A percentile compares a stretch with the other conserved stretches of the same genome.
phyloP scores from a whole-genome alignment of 2,888 invertebrate species.

The Pammene fasciana region DNA sequence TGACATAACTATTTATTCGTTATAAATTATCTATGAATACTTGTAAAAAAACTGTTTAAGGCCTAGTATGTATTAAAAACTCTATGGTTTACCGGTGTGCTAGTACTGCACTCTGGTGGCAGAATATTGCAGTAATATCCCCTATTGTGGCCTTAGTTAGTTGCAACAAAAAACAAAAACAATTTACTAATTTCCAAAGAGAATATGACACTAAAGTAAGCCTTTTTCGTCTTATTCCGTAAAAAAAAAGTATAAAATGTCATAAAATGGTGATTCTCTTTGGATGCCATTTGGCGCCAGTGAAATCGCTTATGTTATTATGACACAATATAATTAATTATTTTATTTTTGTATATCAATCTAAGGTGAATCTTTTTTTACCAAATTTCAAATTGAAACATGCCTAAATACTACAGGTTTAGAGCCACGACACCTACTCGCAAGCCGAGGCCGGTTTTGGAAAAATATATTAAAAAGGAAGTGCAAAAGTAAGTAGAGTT shows the following conservation, averaged over 20 bases:
- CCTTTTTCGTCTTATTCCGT: not conserved
- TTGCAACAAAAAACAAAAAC: too few relatives aligned
- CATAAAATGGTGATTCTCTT: not conserved
- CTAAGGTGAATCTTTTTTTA: constrained; percentile 54
- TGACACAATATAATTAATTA: constrained; percentile 17
- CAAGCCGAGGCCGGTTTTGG: constrained; percentile 61
- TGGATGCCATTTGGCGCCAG: constrained; percentile 10
- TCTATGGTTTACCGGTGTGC: too few relatives aligned
- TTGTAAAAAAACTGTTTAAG: too few relatives aligned
- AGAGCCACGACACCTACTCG: constrained; percentile 69
- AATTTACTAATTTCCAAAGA: too few relatives aligned
- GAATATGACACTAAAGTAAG: too few relatives aligned
- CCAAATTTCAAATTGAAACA: constrained; percentile 67
- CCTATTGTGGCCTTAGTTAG: too few relatives aligned
- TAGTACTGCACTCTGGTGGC: too few relatives aligned
- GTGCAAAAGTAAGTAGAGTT: constrained; percentile 55
- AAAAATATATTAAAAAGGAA: constrained; percentile 62
- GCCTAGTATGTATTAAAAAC: too few relatives aligned
- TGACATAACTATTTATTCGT: too few relatives aligned
- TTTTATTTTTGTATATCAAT: constrained; percentile 11
- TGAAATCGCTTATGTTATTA: constrained; percentile 17
- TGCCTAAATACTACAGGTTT: constrained; percentile 79
- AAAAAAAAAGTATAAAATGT: not conserved
- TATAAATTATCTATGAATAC: too few relatives aligned
- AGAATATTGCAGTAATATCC: too few relatives aligned